phyloP scores from a whole-genome alignment of 2,888 invertebrate species.

The Eupithecia vulgata region DNA sequence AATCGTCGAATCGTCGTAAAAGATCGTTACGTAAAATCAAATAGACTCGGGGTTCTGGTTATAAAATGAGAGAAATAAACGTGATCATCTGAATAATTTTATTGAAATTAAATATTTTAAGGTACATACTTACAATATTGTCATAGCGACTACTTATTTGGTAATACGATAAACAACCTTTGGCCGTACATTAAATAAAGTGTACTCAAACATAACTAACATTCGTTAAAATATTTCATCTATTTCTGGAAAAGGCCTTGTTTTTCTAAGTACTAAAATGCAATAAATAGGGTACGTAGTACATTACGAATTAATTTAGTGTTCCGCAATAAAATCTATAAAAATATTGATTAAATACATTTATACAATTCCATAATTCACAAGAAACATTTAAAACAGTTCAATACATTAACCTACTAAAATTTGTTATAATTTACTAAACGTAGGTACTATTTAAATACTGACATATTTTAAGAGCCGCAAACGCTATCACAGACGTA shows the following conservation, averaged over 20 bases:
- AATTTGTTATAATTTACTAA: slow-evolving; percentile 51
- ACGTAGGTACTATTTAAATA: slow-evolving; percentile 73
- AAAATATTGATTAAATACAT: slow-evolving; percentile 54
- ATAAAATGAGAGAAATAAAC: slow-evolving; percentile 25
- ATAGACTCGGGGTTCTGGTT: not conserved
- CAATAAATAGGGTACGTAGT: slow-evolving; percentile 24
- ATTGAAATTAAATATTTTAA: slow-evolving; percentile 54
- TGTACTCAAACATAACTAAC: slow-evolving; percentile 30
- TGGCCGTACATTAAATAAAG: slow-evolving; percentile 46
- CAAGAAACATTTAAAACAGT: slow-evolving; percentile 48
- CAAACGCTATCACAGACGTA: slow-evolving; percentile 77
- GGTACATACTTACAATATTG: slow-evolving; percentile 52
- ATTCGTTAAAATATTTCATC: slow-evolving; percentile 24
- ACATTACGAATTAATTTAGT: slow-evolving; percentile 32
- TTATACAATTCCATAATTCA: slow-evolving; percentile 57
- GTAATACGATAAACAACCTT: slow-evolving; percentile 51
- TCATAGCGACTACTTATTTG: slow-evolving; percentile 48
- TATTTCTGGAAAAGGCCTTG: slow-evolving; percentile 48
- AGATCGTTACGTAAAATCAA: too few relatives aligned
- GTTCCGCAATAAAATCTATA: slow-evolving; percentile 48
- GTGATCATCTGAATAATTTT: slow-evolving; percentile 52
- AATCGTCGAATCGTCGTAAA: too few relatives aligned
- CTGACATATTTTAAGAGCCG: slow-evolving; percentile 75
- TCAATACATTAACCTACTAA: slow-evolving; percentile 24
- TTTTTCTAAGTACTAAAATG: slow-evolving; percentile 20